phyloP scores from a whole-genome alignment of 2,888 invertebrate genomes.

The Holacanthella duospinosa region DNA sequence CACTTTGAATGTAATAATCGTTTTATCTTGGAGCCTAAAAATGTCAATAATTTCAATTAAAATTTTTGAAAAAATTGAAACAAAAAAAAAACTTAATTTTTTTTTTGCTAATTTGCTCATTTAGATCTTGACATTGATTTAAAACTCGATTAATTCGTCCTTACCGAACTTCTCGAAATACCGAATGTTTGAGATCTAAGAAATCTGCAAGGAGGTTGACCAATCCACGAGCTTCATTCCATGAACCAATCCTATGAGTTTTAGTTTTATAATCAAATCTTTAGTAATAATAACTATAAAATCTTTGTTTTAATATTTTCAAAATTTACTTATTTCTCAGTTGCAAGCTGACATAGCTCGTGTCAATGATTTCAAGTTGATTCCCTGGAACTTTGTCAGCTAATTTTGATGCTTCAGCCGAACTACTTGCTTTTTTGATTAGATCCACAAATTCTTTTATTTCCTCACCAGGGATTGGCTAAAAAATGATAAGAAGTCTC shows the following conservation, averaged over 20 bases:
- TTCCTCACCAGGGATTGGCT: background rate
- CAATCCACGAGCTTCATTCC: slow-evolving; percentile 63
- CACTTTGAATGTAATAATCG: slow-evolving; percentile 68
- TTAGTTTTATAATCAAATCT: too few relatives aligned
- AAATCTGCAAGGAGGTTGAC: slow-evolving; percentile 59
- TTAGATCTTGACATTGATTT: too few relatives aligned
- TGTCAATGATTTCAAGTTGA: background rate
- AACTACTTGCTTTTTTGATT: background rate
- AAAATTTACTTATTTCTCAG: background rate
- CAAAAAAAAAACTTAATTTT: too few relatives aligned
- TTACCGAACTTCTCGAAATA: slow-evolving; percentile 42
- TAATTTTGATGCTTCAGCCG: background rate
- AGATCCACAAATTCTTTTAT: background rate
- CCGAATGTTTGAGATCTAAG: slow-evolving; percentile 54
- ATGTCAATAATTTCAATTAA: background rate
- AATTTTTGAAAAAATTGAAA: background rate
- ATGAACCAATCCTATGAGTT: slow-evolving; percentile 44
- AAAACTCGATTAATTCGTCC: background rate
- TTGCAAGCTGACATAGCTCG: background rate
- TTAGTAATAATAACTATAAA: background rate
- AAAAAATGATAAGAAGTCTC: too few relatives aligned
- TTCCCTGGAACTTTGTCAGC: background rate
- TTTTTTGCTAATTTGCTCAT: too few relatives aligned
- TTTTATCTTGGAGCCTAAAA: background rate
- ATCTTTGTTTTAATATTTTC: background rate